These are phyloP conservation scores for Dysidea cf. avara DNA, from an alignment of 37 sponge, comb jelly and placozoan species.

Conservation along the genomic window DNA sequence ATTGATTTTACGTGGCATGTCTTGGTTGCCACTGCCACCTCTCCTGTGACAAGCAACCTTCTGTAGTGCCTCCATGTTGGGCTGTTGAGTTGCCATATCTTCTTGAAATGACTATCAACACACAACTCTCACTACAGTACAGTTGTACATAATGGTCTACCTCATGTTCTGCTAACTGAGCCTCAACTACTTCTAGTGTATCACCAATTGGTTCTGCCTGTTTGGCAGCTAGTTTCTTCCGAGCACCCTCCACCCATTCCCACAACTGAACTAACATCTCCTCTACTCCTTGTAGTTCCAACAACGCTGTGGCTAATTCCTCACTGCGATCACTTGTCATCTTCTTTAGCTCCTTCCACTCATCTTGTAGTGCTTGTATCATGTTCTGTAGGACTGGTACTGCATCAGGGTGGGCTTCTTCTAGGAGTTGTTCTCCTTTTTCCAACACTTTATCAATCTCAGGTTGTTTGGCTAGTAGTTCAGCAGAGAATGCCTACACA, in stretches of 20 bases:
- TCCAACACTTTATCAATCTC: slow-evolving; percentile 54
- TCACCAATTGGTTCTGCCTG: slow-evolving; percentile 68
- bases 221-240: slow-evolving; percentile 47
- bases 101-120: slow-evolving; percentile 61
- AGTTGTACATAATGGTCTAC: background rate
- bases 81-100: slow-evolving; percentile 71
- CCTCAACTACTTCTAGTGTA: slow-evolving; percentile 58
- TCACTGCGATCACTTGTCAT: slow-evolving; percentile 56
- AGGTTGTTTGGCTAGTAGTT: slow-evolving; percentile 51
- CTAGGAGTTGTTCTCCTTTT: slow-evolving; percentile 57
- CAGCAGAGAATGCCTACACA: slow-evolving; percentile 53
- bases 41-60: slow-evolving; percentile 43
- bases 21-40: slow-evolving; percentile 31
- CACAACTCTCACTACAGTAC: no score
- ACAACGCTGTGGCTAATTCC: slow-evolving; percentile 44
- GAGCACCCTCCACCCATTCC: slow-evolving; percentile 82
- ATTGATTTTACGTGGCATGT: slow-evolving; percentile 60
- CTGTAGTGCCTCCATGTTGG: slow-evolving; percentile 80
- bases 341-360: slow-evolving; percentile 65
- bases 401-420: slow-evolving; percentile 77
- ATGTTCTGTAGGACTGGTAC: no score
- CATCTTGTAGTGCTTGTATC: slow-evolving; percentile 42
- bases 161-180: slow-evolving; percentile 74
- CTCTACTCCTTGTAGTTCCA: slow-evolving; percentile 79
- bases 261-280: slow-evolving; percentile 72